Percentiles rank a stretch among this genome's conserved stretches.
Evolutionary conservation across 2,888 invertebrate genomes (phyloP).

Genomic region (Liodrosophila aerea): DNA sequence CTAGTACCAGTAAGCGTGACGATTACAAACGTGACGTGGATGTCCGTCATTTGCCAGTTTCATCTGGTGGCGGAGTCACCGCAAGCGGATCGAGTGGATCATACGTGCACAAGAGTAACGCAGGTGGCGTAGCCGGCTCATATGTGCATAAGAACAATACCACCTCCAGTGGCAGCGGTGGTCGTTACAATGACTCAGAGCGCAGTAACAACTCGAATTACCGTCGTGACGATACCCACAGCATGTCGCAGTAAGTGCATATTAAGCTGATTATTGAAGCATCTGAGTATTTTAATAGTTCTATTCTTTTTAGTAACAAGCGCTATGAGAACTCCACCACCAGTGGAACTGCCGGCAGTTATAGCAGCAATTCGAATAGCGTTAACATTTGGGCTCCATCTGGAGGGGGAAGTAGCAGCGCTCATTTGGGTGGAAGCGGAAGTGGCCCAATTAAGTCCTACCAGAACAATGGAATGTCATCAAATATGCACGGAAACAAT

Average conservation of each 20-base stretch:
- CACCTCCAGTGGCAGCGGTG: constrained; percentile 50
- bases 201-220: constrained; percentile 70
- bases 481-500: constrained; percentile 72
- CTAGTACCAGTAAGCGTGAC: constrained; percentile 75
- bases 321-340: constrained; percentile 79
- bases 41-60: constrained; percentile 76
- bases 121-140: constrained; percentile 54
- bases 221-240: constrained; percentile 72
- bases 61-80: constrained; percentile 48
- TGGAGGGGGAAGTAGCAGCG: constrained; percentile 59
- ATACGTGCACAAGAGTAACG: constrained; percentile 59
- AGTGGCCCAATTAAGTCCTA: constrained; percentile 79
- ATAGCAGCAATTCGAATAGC: constrained; percentile 62
- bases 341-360: constrained; percentile 62
- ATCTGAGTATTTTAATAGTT: too few relatives aligned
- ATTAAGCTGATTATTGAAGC: too few relatives aligned
- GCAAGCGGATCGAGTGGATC: constrained; percentile 63
- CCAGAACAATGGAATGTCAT: constrained; percentile 78
- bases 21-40: constrained; percentile 82
- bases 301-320: constrained; percentile 68
- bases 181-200: constrained; percentile 74
- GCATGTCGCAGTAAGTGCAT: constrained; percentile 60
- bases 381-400: constrained; percentile 71
- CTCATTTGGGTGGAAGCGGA: constrained; percentile 62
- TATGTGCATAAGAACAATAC: constrained; percentile 66